Percentiles rank a stretch among this genome's conserved stretches.
Conservation (phyloP, 2,888 invertebrate genomes). For the Oligia strigilis region DNA sequence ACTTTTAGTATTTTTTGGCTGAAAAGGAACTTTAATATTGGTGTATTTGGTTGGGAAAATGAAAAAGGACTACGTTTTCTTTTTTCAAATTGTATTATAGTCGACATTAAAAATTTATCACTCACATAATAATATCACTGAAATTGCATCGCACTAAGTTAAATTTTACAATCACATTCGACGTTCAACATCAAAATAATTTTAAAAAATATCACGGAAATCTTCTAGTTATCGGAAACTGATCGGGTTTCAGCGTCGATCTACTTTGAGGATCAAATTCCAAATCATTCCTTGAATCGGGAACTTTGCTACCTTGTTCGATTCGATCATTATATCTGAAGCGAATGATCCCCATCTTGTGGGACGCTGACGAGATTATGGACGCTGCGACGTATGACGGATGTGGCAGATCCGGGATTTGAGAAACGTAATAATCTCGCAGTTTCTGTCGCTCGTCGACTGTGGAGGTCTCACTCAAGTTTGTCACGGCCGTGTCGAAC, state of each 20-base stretch:
- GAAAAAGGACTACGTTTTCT: not conserved
- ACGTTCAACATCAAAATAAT: conserved; percentile 33
- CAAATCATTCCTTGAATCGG: conserved; percentile 53
- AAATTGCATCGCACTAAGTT: conserved; percentile 7
- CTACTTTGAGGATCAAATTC: conserved; percentile 75
- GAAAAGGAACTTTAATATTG: not conserved
- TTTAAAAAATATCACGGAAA: conserved; percentile 35
- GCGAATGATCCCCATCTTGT: conserved; percentile 70
- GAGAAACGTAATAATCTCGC: conserved; percentile 73
- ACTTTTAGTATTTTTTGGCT: conserved; percentile 1
- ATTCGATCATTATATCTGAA: conserved; percentile 76
- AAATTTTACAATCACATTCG: conserved; percentile 8
- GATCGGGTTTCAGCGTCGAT: conserved; percentile 74
- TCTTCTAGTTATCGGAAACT: conserved; percentile 52
- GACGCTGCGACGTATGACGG: conserved; percentile 75
- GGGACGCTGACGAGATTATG: conserved; percentile 76
- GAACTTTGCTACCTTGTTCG: conserved; percentile 66
- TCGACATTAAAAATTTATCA: no score
- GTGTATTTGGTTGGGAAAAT: not conserved
- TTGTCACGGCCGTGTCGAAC: conserved; percentile 56
- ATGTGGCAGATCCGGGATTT: conserved; percentile 79
- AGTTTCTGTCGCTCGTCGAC: conserved; percentile 67
- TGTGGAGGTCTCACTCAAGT: conserved; percentile 56
- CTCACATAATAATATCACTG: not conserved
- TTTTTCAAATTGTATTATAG: not conserved